These are phyloP conservation scores for Monopterus albus DNA, from an alignment of 2,113 vertebrate species.

Conservation along the genomic window DNA sequence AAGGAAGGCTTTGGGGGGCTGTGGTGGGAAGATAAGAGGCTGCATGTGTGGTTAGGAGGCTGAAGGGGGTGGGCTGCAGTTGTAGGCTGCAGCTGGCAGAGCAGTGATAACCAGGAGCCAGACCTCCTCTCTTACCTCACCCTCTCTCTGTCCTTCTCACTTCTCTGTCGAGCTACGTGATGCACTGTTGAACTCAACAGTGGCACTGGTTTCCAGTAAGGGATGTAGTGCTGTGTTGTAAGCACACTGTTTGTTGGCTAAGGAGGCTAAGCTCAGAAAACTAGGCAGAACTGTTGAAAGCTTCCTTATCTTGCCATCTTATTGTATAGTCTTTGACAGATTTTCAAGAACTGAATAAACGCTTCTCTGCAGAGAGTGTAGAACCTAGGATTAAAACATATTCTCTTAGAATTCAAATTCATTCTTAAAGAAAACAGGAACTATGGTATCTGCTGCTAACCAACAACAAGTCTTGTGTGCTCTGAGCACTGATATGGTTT, in stretches of 20 bases:
- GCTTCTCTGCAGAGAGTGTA: not conserved
- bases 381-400: too few species aligned
- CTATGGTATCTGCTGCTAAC: not conserved
- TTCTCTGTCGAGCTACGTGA: slow-evolving; percentile 33
- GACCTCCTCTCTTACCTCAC: slow-evolving; percentile 56
- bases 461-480: not conserved
- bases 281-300: slow-evolving; percentile 11
- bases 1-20: slow-evolving; percentile 74
- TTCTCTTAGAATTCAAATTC: not conserved
- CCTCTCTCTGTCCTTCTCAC: slow-evolving; percentile 34
- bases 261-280: slow-evolving; percentile 13
- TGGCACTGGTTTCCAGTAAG: slow-evolving; percentile 45
- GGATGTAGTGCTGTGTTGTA: slow-evolving; percentile 29
- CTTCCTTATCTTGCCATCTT: slow-evolving; percentile 17
- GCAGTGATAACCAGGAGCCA: slow-evolving; percentile 71
- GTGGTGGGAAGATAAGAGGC: slow-evolving; percentile 74
- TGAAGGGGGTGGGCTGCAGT: slow-evolving; percentile 45
- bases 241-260: slow-evolving; percentile 8
- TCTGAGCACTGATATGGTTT: slow-evolving; percentile 9
- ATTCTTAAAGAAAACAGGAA: not conserved
- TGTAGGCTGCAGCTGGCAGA: slow-evolving; percentile 68
- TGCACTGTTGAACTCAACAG: slow-evolving; percentile 44
- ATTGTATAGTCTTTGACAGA: not conserved
- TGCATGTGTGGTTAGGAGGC: slow-evolving; percentile 65
- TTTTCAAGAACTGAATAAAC: slow-evolving; percentile 5